Evolutionary conservation across 2,888 invertebrate genomes (phyloP).

Genomic region (Heteropelma amictum): DNA sequence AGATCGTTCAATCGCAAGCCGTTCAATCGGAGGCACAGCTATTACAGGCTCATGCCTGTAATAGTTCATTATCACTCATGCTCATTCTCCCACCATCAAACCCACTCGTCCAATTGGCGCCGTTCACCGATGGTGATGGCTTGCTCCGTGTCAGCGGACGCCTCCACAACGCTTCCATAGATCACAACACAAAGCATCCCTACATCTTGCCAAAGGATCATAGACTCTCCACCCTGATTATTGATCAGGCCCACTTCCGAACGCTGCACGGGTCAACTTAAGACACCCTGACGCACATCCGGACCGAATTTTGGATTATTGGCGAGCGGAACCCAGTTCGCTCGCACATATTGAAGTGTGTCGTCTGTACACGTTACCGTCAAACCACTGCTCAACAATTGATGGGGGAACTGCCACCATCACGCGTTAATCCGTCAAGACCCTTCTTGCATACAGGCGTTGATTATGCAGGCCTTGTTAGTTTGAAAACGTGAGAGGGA

Average conservation of each 20-base stretch:
- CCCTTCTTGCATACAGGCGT: neutral
- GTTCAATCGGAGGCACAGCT: too few species aligned
- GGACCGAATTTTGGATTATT: neutral
- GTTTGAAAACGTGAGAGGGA: neutral
- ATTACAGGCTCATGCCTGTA: too few species aligned
- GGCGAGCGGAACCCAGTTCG: neutral
- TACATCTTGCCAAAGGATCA: neutral
- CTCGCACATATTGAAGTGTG: neutral
- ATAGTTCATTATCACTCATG: too few species aligned
- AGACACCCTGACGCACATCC: neutral
- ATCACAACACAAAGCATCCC: neutral
- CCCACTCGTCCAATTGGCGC: neutral
- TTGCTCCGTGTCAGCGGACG: neutral
- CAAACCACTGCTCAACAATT: neutral
- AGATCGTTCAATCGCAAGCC: too few species aligned
- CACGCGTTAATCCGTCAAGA: neutral
- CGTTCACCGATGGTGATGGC: neutral
- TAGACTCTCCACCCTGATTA: neutral
- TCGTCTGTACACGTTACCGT: neutral
- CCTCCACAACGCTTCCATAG: neutral
- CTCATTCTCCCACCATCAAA: neutral
- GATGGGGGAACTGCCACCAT: neutral
- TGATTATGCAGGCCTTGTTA: conserved; percentile 5
- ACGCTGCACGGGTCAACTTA: neutral
- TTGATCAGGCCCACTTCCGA: neutral